Conservation (phyloP, 2,113 vertebrate species). For the Eidolon helvum region DNA sequence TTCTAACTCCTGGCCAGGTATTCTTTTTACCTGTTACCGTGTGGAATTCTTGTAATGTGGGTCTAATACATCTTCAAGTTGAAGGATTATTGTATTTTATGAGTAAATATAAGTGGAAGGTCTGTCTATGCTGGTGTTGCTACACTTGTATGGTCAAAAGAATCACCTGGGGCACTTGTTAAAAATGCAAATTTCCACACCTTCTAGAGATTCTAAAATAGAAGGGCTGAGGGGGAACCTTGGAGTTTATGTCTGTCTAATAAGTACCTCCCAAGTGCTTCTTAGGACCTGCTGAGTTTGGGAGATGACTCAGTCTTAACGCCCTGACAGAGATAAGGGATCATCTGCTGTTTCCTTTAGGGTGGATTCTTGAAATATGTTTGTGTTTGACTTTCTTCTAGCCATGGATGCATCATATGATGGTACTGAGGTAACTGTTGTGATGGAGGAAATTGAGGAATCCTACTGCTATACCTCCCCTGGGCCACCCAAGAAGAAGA, state of each 20-base stretch:
- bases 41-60: background rate
- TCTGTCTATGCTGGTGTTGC: background rate
- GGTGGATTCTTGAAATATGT: background rate
- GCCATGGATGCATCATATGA: constrained; percentile 91
- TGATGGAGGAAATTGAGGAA: constrained; percentile 92
- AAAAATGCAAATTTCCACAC: background rate
- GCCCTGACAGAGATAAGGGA: background rate
- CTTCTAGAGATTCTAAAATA: background rate
- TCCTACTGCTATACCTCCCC: constrained; percentile 86
- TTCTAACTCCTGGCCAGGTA: background rate
- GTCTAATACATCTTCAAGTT: background rate
- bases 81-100: background rate
- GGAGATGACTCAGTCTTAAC: background rate
- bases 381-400: constrained; percentile 62
- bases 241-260: background rate
- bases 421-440: constrained; percentile 90
- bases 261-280: background rate
- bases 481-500: constrained; percentile 91
- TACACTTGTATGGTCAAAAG: background rate
- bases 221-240: background rate
- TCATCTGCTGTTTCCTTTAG: background rate
- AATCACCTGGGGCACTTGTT: background rate
- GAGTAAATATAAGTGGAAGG: background rate
- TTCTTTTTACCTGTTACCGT: background rate
- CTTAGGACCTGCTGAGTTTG: background rate